phyloP scores from a whole-genome alignment of 2,797 vertebrate genomes.

The Argyrosomus regius region DNA sequence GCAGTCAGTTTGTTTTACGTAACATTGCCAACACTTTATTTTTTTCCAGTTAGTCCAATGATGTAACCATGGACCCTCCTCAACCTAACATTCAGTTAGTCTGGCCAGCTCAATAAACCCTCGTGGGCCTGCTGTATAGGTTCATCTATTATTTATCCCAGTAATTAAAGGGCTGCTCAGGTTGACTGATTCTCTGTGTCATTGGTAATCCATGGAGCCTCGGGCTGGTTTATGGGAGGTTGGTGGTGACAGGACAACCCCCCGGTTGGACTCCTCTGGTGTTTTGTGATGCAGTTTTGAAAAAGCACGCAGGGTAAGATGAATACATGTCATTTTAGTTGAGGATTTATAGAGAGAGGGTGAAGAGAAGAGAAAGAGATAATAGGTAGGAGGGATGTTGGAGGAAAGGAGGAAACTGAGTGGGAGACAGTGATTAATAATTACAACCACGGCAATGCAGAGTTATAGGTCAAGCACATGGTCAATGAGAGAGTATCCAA shows the following conservation, averaged over 20 bases:
- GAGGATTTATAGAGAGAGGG: neutral
- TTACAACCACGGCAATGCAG: neutral
- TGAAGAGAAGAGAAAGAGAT: neutral
- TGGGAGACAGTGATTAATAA: neutral
- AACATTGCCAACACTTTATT: neutral
- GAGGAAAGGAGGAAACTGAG: neutral
- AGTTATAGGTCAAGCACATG: neutral
- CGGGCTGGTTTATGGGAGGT: constrained; percentile 52
- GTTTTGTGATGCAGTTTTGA: constrained; percentile 40
- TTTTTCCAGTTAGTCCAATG: constrained; percentile 32
- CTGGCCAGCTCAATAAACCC: constrained; percentile 57
- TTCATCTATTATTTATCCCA: constrained; percentile 74
- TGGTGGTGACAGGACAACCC: constrained; percentile 37
- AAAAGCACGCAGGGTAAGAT: neutral
- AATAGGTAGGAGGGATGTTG: neutral
- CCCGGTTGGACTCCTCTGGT: constrained; percentile 23
- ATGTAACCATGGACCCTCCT: constrained; percentile 27
- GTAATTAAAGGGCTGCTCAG: constrained; percentile 77
- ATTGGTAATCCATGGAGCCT: constrained; percentile 62
- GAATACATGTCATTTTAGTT: neutral
- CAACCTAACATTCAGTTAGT: constrained; percentile 49
- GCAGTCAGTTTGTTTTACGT: constrained; percentile 14
- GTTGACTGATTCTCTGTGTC: constrained; percentile 69
- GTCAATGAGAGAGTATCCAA: neutral
- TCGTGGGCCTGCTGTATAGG: constrained; percentile 50